phyloP scores from a whole-genome alignment of 2,888 invertebrate species.

The Linhomoeus sp. region DNA sequence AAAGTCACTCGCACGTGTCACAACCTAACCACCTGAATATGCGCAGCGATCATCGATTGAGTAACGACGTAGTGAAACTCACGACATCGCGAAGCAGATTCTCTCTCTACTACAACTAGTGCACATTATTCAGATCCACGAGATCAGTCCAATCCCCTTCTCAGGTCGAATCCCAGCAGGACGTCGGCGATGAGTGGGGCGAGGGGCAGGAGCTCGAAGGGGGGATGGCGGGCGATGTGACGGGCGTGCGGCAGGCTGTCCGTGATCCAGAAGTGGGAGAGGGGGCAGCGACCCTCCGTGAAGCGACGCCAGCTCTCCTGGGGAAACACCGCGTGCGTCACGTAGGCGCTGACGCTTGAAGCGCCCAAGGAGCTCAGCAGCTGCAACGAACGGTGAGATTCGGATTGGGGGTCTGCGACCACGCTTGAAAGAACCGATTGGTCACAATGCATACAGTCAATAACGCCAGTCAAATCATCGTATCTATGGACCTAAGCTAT shows the following conservation, averaged over 20 bases:
- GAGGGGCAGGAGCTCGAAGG: slow-evolving; percentile 28
- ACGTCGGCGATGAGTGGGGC: slow-evolving; percentile 25
- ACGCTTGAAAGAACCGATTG: too few relatives aligned
- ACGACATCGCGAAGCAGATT: too few relatives aligned
- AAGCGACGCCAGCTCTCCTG: slow-evolving; percentile 29
- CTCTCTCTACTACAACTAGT: too few relatives aligned
- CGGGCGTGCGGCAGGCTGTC: slow-evolving; percentile 30
- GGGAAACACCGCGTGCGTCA: slow-evolving; percentile 32
- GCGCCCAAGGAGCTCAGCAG: slow-evolving; percentile 23
- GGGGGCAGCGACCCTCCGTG: slow-evolving; percentile 10
- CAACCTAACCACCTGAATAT: too few relatives aligned
- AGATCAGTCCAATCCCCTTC: background rate
- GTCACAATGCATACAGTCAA: too few relatives aligned
- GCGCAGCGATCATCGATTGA: too few relatives aligned
- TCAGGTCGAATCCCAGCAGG: slow-evolving; percentile 27
- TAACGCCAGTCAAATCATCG: too few relatives aligned
- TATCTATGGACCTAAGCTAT: too few relatives aligned
- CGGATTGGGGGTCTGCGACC: background rate
- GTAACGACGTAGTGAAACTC: too few relatives aligned
- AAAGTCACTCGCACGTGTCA: too few relatives aligned
- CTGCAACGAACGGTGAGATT: background rate
- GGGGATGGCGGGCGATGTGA: slow-evolving; percentile 23
- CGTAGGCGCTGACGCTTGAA: slow-evolving; percentile 26
- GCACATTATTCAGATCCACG: too few relatives aligned
- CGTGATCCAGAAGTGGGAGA: slow-evolving; percentile 31